Evolutionary conservation across 1,140 invertebrate species (phyloP), one percentile per base, ranked within the genome.

Genomic region (Atta colombica): DNA sequence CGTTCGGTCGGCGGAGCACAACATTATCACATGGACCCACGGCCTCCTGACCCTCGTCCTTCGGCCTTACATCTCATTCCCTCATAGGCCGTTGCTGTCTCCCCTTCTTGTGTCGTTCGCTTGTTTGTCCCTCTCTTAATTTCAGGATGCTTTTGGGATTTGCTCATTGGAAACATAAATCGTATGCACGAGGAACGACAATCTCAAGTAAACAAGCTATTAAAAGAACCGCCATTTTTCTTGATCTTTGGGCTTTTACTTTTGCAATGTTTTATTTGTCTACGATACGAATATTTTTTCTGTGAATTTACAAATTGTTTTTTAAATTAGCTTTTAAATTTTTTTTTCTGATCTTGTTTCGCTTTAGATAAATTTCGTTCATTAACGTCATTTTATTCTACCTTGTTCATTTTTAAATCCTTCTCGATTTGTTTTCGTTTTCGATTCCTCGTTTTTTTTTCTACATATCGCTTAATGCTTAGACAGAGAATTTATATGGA

Each of bases 1-100:
- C 87, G 80, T 91, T 80, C 78, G 89, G 90, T 91, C 72, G 58
- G 84, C 39, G 77, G 81, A 92, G 86, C 89, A 92, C 91, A 81
- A 86, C 89, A 92, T 92, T 92, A 89, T 91, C 91, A 85, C 86
- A 87, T 92, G 77, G 86, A 87, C 85, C 86, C 88, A 78, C 82
- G 82, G 86, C 69, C 77, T 88, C 81, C 88, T 77, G 77, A 87
- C 66, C 82, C 51, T 45, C 58, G 65, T 77, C 68, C 63, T 81
- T 65, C 72, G 28, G 53, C 39, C 71, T 60, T 75, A 84, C 69
- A 51, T 80, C 58, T 61, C 55, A 60, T 60, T 82, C 74, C 7
- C 53, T 58, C 31, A 39, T 8, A 28, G 7, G 45, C 51, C 71
- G 82, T 31, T 35, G 58, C 3, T 61, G 51, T 12, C 12, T 16